Evolutionary conservation across 1,140 invertebrate species (phyloP), one percentile per base, ranked within the genome.

Genomic region (Cryptotermes secundus): DNA sequence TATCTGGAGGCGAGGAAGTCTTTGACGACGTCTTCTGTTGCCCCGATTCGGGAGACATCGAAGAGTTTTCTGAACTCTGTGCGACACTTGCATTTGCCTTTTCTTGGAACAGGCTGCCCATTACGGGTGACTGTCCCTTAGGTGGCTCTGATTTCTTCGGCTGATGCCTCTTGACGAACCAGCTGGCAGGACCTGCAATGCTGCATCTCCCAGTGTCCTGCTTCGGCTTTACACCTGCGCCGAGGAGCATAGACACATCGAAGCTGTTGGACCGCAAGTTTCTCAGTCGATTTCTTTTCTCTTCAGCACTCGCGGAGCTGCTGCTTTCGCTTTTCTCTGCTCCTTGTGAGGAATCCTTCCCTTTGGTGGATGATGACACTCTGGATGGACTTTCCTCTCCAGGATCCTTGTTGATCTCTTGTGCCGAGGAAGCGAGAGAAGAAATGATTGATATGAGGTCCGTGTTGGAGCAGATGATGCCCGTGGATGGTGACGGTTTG

Each of bases 361-460:
- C 80, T 26, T n/a, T 42, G 34, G 10, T n/a, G 12, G 34, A 35
- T 38, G 49, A 2, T 49, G 81, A 84, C 36, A 83, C 26, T 72
- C 26, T 85, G 22, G 86, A 86, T 38, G 86, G 86, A 36, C 53
- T 36, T 34, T 82, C 80, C 34, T 65, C 84, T 34, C 80, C 84
- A 16, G 82, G 72, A 22, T 85, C 85, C 72, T 90, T 91, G 87
- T 95, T 93, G 87, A 96, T 95, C 88, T 96, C 95, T 83, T 93
- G 95, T 24, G 95, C 94, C 16, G 95, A 96, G 0, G 95, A 95
- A 12, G 95, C 95, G 83, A 96, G 90, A 12, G 94, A 94, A 86
- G 94, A 95, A 79, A 96, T 92, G 88, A 96, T 95, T 82, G 93
- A 93, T 84, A 94, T 93, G 24, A 97, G 91, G 88, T 96, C 95